These are phyloP conservation scores for Hesperophylax magnus DNA, from an alignment of 1,140 invertebrate species.

Conservation along the genomic window DNA sequence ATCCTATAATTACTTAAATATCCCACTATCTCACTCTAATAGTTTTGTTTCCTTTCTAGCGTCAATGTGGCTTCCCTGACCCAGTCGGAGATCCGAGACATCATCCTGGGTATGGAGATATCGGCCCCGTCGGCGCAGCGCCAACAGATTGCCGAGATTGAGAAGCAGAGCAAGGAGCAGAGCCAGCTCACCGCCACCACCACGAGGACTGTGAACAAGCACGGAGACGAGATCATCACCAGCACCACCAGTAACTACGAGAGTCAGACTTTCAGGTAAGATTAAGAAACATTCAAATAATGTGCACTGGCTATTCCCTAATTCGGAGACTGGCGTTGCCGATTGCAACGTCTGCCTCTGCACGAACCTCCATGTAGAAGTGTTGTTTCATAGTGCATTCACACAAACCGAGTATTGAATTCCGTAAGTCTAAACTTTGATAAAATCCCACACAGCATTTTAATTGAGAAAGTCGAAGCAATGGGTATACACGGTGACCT, in stretches of 20 bases:
- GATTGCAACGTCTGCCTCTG: no score
- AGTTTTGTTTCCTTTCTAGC: constrained; percentile 64
- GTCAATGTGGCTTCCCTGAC: constrained; percentile 99
- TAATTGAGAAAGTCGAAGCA: no score
- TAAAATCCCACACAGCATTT: no score
- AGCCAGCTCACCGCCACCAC: constrained; percentile 98
- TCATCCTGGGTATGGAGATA: constrained; percentile 99
- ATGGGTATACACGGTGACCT: no score
- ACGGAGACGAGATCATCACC: constrained; percentile 99
- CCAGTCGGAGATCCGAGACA: constrained; percentile 99
- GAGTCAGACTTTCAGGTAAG: constrained; percentile 90
- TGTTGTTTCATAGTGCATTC: no score
- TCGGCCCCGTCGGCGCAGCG: constrained; percentile 98
- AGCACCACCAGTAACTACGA: constrained; percentile 99
- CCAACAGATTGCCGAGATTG: constrained; percentile 99
- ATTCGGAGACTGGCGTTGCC: no score
- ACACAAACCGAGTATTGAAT: no score
- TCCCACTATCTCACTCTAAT: constrained; percentile 22
- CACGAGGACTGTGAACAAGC: constrained; percentile 98
- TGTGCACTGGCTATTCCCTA: no score
- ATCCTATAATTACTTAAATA: no score
- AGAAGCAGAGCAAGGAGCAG: constrained; percentile 99
- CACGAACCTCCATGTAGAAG: no score
- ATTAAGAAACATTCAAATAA: not conserved
- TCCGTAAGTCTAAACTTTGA: no score